A percentile compares a stretch with the other conserved stretches of the same genome.
Conservation (phyloP, 2,888 invertebrate species). For the Thelaira solivaga region DNA sequence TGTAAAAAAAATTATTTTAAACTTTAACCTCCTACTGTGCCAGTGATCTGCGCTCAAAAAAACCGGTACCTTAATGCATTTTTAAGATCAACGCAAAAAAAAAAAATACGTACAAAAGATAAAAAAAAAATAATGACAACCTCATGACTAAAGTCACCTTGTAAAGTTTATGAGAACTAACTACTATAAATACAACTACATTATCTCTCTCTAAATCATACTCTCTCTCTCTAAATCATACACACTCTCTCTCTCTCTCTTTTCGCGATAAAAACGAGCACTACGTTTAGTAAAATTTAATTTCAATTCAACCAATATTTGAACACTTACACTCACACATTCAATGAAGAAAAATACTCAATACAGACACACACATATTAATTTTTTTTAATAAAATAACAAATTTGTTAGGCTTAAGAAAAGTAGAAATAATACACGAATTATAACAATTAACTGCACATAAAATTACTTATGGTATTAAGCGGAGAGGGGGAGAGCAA, state of each 20-base stretch:
- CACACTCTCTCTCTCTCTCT: background rate
- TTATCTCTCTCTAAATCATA: background rate
- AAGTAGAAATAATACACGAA: slow-evolving; percentile 22
- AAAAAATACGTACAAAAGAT: background rate
- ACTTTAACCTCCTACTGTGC: slow-evolving; percentile 10
- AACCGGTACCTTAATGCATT: slow-evolving; percentile 57
- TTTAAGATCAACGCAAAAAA: slow-evolving; percentile 45
- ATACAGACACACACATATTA: background rate
- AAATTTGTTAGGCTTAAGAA: slow-evolving; percentile 5
- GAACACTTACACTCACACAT: slow-evolving; percentile 8
- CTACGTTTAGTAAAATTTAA: background rate
- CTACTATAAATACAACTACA: background rate
- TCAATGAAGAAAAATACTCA: no score
- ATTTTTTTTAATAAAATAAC: background rate
- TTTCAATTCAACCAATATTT: slow-evolving; percentile 2
- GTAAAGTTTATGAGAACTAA: slow-evolving; percentile 32
- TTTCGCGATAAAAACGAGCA: background rate
- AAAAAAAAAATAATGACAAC: slow-evolving; percentile 7
- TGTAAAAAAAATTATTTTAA: background rate
- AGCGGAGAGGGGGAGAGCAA: background rate
- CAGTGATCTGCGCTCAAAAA: slow-evolving; percentile 12
- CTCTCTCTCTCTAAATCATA: background rate
- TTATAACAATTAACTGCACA: slow-evolving; percentile 42
- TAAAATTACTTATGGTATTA: slow-evolving; percentile 4
- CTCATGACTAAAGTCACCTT: slow-evolving; percentile 53